Evolutionary conservation across 2,113 vertebrate genomes (phyloP), one percentile per base, ranked within the genome.

Genomic region (Indicator maculatus): DNA sequence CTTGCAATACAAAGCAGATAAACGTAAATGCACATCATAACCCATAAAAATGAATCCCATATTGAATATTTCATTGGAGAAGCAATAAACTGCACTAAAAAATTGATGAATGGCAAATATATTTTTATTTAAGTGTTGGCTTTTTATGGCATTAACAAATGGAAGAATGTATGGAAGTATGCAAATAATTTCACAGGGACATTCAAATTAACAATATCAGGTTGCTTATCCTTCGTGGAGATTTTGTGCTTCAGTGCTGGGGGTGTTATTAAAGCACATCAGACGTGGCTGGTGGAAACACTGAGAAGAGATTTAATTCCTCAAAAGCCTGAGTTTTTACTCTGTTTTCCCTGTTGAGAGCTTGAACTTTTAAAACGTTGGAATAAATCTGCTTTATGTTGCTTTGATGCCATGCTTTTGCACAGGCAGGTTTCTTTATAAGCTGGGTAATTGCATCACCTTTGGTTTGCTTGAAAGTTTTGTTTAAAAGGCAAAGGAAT

Each of bases 401-500:
- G 63, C 52, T 60, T 83, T 74, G 55, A 56, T 67, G 78, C 65
- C 52, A 28, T n/a, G 65, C 38, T 26, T 78, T 80, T 53, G 23
- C 21, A 11, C 50, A 70, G 33, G 58, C 26, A 12, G 70, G 14
- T 77, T 92, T 78, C 69, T 65, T 84, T 66, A 36, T 63, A 70
- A 66, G 39, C 47, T 52, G 26, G 53, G 41, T 63, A 73, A 47
- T 19, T 86, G 89, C 24, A 50, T 78, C 28, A n/a, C 67, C 21
- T 47, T 85, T 65, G 19, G 47, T 74, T 72, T 44, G 59, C 47
- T 77, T 56, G 31, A 13, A 70, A 36, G 21, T 59, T 55, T 58
- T 58, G 53, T 58, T 39, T 65, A 1, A 80, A 98, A 91, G 97
- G 95, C 0, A 98, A 98, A 90, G 98, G 98, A 77, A 98, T 96